Conservation (phyloP, 2,888 invertebrate genomes). For the Ypsolopha scabrella region DNA sequence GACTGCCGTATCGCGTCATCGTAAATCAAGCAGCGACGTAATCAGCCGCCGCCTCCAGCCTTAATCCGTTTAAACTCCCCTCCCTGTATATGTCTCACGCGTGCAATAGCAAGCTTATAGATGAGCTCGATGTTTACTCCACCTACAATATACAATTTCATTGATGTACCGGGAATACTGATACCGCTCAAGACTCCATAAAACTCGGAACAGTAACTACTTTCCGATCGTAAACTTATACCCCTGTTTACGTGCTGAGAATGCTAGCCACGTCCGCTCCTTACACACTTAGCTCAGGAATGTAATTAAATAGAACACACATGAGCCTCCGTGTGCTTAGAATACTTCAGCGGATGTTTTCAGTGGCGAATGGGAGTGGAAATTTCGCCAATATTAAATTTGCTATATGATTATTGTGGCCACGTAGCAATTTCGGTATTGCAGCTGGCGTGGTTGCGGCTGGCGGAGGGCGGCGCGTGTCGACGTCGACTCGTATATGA, state of each 20-base stretch:
- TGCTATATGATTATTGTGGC: constrained; percentile 14
- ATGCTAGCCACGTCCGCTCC: constrained; percentile 20
- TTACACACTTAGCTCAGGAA: constrained; percentile 11
- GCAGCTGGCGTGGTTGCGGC: constrained; percentile 37
- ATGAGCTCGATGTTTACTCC: constrained; percentile 21
- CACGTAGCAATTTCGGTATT: constrained; percentile 62
- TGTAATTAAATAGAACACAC: constrained; percentile 9
- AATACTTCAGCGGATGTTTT: neutral
- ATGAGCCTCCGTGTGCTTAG: neutral
- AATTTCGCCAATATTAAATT: constrained; percentile 8
- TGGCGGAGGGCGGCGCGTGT: constrained; percentile 23
- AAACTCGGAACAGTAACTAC: constrained; percentile 32
- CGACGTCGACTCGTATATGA: constrained; percentile 22
- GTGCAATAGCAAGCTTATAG: constrained; percentile 44
- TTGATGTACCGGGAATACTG: constrained; percentile 26
- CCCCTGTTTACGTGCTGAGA: constrained; percentile 37
- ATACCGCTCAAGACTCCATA: constrained; percentile 35
- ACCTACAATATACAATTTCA: constrained; percentile 21
- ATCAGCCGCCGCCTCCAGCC: constrained; percentile 51
- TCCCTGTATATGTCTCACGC: constrained; percentile 52
- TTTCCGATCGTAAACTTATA: constrained; percentile 36
- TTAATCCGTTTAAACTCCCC: constrained; percentile 59
- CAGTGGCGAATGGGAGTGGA: constrained; percentile 4
- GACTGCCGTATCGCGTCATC: constrained; percentile 51
- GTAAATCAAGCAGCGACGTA: constrained; percentile 63